Evolutionary conservation across 2,797 vertebrate genomes (phyloP), one percentile per base, ranked within the genome.

Genomic region (Rhyacichthys aspro): DNA sequence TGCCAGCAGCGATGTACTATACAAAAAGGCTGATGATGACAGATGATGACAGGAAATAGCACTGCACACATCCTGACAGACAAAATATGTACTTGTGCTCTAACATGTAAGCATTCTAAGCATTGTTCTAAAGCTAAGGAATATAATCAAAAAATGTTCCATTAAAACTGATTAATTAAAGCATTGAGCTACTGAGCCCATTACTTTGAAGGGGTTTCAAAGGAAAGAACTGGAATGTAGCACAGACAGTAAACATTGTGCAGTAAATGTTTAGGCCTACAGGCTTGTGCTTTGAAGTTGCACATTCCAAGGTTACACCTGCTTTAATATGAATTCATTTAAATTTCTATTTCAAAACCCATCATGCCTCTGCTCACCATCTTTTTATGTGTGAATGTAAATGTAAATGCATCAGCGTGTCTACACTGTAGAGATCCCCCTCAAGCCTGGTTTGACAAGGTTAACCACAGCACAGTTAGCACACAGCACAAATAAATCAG

Each of bases 231-330:
- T 45, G 34, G 46, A 61, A 39, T 14, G 44, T 36, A 49, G 46
- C 59, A 37, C 70, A 11, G 68, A 74, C 59, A 43, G 84, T 66
- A 83, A 86, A 83, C 79, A 84, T 58, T 56, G 48, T 5, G 48
- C 70, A 45, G 63, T 72, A 55, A 58, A 53, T 79, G 71, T 82
- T 84, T 67, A 55, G 74, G 73, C 79, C 79, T 48, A 28, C 53
- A 65, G 81, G 77, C 74, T 59, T 1, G 3, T 28, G 42, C 73
- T 88, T 84, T 87, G 79, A 87, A 81, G 79, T 76, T 61, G 53
- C 43, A 59, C 33, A 46, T 76, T 80, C 74, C 76, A 85, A 78
- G 82, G 83, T 82, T 76, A 75, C 52, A 86, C 76, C 78, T 83
- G 74, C 69, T 78, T 70, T 62, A 79, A 81, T 65, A 66, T 63